phyloP scores from a whole-genome alignment of 2,888 invertebrate species.

The Brachycybe producta region DNA sequence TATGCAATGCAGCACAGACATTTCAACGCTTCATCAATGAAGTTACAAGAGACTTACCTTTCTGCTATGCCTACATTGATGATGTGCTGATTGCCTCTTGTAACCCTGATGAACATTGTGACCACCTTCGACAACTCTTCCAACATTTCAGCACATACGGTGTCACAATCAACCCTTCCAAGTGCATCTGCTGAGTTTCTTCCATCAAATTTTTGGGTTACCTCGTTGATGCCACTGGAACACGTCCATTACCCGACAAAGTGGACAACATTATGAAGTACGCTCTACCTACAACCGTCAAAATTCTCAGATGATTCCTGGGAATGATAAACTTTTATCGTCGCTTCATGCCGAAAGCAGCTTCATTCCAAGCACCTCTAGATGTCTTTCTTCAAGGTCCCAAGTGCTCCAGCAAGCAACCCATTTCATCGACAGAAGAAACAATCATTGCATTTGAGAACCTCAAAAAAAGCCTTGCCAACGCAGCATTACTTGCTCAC shows the following conservation, averaged over 20 bases:
- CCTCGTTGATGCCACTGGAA: background rate
- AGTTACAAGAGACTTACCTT: constrained; percentile 16
- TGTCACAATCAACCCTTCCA: constrained; percentile 10
- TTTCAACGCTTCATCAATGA: constrained; percentile 14
- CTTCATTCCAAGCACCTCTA: too few relatives aligned
- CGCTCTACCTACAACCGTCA: too few relatives aligned
- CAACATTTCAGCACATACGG: constrained; percentile 4
- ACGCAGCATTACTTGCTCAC: too few relatives aligned
- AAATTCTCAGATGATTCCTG: too few relatives aligned
- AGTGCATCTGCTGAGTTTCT: constrained; percentile 6
- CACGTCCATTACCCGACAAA: background rate
- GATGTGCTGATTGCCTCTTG: constrained; percentile 23
- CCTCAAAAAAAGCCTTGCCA: too few relatives aligned
- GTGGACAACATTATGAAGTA: background rate
- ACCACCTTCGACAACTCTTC: constrained; percentile 23
- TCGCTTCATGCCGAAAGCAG: too few relatives aligned
- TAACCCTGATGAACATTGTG: constrained; percentile 27
- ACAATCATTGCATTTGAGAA: too few relatives aligned
- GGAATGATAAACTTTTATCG: too few relatives aligned
- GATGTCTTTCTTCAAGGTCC: too few relatives aligned
- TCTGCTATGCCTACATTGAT: constrained; percentile 15
- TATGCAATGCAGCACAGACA: constrained; percentile 16
- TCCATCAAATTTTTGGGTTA: constrained; percentile 4
- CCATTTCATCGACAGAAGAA: too few relatives aligned
- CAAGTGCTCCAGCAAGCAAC: too few relatives aligned